These are phyloP conservation scores for Crocidura indochinensis DNA, from an alignment of 2,797 vertebrate genomes.

Conservation along the genomic window DNA sequence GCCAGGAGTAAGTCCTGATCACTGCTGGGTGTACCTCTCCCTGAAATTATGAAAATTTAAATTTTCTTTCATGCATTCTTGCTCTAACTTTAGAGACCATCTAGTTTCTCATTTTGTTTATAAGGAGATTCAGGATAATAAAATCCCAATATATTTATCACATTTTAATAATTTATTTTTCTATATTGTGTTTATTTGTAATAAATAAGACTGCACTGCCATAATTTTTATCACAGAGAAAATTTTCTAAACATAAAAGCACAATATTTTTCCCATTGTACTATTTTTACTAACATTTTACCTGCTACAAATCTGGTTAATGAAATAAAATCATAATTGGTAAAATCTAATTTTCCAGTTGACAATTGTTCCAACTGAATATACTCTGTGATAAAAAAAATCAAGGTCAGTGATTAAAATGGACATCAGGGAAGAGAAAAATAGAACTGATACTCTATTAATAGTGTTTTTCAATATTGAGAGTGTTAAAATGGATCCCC, in stretches of 20 bases:
- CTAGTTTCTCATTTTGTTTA: constrained; percentile 27
- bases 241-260: constrained; percentile 42
- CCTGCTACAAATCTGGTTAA: constrained; percentile 59
- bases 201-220: neutral
- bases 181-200: constrained; percentile 14
- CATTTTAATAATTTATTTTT: neutral
- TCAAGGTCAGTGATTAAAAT: neutral
- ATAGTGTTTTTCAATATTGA: constrained; percentile 55
- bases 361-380: constrained; percentile 53
- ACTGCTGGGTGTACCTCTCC: no score
- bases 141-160: constrained; percentile 5
- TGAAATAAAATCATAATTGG: constrained; percentile 40
- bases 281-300: constrained; percentile 48
- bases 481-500: constrained; percentile 17
- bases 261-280: neutral
- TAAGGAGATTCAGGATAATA: constrained; percentile 24
- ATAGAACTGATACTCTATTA: constrained; percentile 9
- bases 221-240: neutral
- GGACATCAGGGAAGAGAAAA: neutral
- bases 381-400: constrained; percentile 22
- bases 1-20: no score
- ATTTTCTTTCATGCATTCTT: neutral
- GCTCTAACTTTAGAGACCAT: neutral
- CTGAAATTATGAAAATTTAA: no score
- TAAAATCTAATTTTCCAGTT: neutral